Evolutionary conservation across 2,888 invertebrate genomes (phyloP), one percentile per base, ranked within the genome.

Genomic region (Caenorhabditis afra): DNA sequence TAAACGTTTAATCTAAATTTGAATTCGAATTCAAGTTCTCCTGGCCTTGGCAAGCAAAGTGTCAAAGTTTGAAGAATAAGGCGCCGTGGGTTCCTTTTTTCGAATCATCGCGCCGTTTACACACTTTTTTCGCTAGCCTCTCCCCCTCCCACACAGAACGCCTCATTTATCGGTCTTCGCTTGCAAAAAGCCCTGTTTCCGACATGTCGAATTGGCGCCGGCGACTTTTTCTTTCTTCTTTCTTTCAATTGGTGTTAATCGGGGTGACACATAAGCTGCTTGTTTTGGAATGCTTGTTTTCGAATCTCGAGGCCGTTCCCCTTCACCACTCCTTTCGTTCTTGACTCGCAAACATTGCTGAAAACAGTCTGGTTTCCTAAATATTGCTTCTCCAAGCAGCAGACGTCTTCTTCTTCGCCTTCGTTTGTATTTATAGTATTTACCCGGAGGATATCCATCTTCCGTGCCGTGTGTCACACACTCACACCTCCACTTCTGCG

Each of bases 121-220:
- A 53, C 65, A 55, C 67, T 8, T 23, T 29, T 37, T 41, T 12
- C 50, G 55, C 16, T 66, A n/a, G n/a, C n/a, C n/a, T 39, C 52
- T 20, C 37, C 18, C 39, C 49, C 14, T 18, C 59, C 20, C 59
- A 16, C 50, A 53, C 37, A 16, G 68, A 70, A 70, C 61, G 55
- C 61, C 55, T 68, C 68, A 45, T 61, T 70, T 61, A 59, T 70
- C 61, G 41, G 10, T 23, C 12, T 22, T 45, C 23, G 10, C 22
- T 35, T 61, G 59, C 55, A 70, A 70, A 70, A 70, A 70, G 53
- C 70, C 70, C 70, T 53, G 70, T 70, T 70, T 70, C 61, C 70
- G 70, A 67, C 59, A 52, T 47, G 45, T 41, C 68, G 49, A 61
- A 49, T 55, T 47, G 45, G 66, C n/a, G 53, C 59, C 59, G 61